Base-by-base conservation (phyloP, 1,140 invertebrate genomes). In the Branchinecta lynchi region DNA sequence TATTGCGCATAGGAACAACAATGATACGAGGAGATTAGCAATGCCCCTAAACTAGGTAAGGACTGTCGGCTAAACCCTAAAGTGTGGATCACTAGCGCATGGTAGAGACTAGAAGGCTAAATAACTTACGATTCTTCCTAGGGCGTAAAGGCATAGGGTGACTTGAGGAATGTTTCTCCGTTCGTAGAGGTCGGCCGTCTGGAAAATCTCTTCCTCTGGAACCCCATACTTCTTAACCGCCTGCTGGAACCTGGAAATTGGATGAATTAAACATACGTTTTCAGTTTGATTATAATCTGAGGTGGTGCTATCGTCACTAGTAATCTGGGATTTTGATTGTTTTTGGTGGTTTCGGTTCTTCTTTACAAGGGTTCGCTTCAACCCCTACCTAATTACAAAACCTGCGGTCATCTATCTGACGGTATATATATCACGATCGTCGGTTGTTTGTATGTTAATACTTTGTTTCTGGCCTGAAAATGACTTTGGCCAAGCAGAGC, bases 101-200 rank as follows among this genome's bases (percentile, higher is more conserved):
- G n/a, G n/a, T n/a, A n/a, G n/a, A n/a, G n/a, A n/a, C n/a, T n/a
- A n/a, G 32, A 32, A 32, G 32, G 32, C 32, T 8, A 69, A 15
- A 12, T 20, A 73, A 86, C 90, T 89, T 84, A 96, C 93, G 71
- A 90, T 86, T 82, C 93, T 86, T 32, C 87, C 92, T 60, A 96
- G 82, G 5, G 93, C 84, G 75, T 92, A 93, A 17, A 96, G 80
- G 75, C 90, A 93, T 65, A 94, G 82, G 1, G 92, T 92, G 65
- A 98, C 96, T 85, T 96, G 93, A 69, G 92, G 85, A 79, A 98
- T 94, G 82, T 98, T 98, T 75, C 95, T 86, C 76, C 86, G 88
- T 78, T 98, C 95, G 77, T 95, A 98, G 7, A 99, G 82, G 83
- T 98, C 96, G 45, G 96, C 94, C 0, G 95, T 98, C 81, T 98